Evolutionary conservation across 2,113 vertebrate species (phyloP).

Genomic region (Arothron firmamentum): DNA sequence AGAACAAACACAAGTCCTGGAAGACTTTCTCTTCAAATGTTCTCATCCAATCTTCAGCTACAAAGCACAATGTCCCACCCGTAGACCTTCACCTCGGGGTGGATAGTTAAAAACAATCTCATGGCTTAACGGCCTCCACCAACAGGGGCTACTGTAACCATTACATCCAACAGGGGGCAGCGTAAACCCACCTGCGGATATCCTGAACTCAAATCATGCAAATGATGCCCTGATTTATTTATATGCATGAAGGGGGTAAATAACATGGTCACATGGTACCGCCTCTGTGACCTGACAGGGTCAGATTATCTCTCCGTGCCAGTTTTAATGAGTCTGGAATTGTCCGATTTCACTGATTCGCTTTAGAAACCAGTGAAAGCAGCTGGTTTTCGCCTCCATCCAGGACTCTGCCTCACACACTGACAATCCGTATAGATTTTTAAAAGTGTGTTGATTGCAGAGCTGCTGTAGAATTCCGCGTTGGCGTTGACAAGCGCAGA

Average conservation of each 20-base stretch:
- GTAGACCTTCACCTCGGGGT: not conserved
- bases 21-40: not conserved
- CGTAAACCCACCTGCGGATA: constrained; percentile 1
- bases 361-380: too few relatives aligned
- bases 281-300: constrained; percentile 13
- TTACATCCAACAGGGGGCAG: constrained; percentile 55
- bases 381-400: too few relatives aligned
- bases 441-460: too few relatives aligned
- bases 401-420: too few relatives aligned
- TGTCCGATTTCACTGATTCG: too few relatives aligned
- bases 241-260: constrained; percentile 15
- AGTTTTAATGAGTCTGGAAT: not conserved
- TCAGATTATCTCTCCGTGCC: constrained; percentile 28
- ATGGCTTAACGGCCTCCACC: not conserved
- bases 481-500: constrained; percentile 4
- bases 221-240: constrained; percentile 19
- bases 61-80: not conserved
- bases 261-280: not conserved
- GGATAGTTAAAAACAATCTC: not conserved
- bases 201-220: not conserved
- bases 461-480: too few relatives aligned
- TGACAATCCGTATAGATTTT: too few relatives aligned
- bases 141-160: not conserved
- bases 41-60: not conserved
- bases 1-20: too few relatives aligned